Evolutionary conservation across 2,888 invertebrate genomes (phyloP).

Genomic region (Oxyteleia sp.): DNA sequence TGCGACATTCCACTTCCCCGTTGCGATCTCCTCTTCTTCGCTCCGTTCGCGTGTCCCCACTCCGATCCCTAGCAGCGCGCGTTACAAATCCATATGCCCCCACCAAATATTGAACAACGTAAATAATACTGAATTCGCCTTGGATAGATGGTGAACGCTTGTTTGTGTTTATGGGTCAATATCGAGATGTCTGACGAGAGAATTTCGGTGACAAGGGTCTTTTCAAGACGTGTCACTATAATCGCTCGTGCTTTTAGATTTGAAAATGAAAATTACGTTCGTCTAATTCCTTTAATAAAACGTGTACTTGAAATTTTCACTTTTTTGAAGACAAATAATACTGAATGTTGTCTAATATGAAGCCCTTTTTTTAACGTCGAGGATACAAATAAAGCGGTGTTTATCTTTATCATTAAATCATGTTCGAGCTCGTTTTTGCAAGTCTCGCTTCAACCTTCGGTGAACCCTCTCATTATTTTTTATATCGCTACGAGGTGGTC

Average conservation of each 20-base stretch:
- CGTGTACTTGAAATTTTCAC: too few species aligned
- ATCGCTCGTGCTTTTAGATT: slow-evolving; percentile 49
- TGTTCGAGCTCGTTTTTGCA: slow-evolving; percentile 27
- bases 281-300: slow-evolving; percentile 41
- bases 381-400: slow-evolving; percentile 22
- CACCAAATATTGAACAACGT: slow-evolving; percentile 57
- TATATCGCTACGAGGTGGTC: slow-evolving; percentile 50
- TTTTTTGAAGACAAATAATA: slow-evolving; percentile 31
- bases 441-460: slow-evolving; percentile 6
- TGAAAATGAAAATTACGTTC: slow-evolving; percentile 53
- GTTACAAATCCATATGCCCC: slow-evolving; percentile 63
- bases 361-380: neutral
- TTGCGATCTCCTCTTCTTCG: slow-evolving; percentile 25
- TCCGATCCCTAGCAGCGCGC: slow-evolving; percentile 15
- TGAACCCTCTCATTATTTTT: slow-evolving; percentile 63
- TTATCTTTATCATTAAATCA: slow-evolving; percentile 59
- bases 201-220: slow-evolving; percentile 67
- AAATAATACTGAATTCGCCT: slow-evolving; percentile 55
- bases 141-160: slow-evolving; percentile 55
- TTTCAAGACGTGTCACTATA: slow-evolving; percentile 66
- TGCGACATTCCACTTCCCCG: slow-evolving; percentile 38
- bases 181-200: slow-evolving; percentile 60
- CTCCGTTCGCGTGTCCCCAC: slow-evolving; percentile 29
- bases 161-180: slow-evolving; percentile 71
- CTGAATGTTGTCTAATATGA: neutral